Evolutionary conservation across 2,797 vertebrate genomes (phyloP).

Genomic region (Oryzias dopingdopingensis): DNA sequence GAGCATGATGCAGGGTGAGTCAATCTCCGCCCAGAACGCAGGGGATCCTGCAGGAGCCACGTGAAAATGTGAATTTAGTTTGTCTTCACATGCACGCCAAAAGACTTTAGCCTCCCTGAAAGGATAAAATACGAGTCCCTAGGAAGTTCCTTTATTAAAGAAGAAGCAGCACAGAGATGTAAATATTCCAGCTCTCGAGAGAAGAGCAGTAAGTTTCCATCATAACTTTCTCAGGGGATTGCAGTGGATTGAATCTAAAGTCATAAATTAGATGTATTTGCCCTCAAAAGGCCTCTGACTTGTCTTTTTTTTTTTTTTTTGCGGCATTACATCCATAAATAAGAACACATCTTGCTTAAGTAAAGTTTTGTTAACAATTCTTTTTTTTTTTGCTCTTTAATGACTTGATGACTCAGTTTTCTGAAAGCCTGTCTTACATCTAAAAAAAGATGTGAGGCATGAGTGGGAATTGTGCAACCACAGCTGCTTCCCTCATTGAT

Average conservation of each 20-base stretch:
- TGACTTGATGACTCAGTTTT: too few species aligned
- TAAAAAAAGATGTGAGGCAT: too few species aligned
- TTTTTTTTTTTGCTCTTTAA: too few species aligned
- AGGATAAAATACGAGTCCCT: conserved; percentile 4
- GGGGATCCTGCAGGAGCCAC: background rate
- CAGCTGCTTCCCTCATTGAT: too few species aligned
- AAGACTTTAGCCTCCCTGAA: background rate
- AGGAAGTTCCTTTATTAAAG: conserved; percentile 3
- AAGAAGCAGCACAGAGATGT: background rate
- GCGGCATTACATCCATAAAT: too few species aligned
- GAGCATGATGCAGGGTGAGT: conserved; percentile 99
- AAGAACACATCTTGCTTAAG: too few species aligned
- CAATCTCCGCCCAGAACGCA: background rate
- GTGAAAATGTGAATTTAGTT: background rate
- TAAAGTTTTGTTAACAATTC: too few species aligned
- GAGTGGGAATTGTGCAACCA: too few species aligned
- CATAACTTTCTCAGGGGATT: conserved; percentile 1
- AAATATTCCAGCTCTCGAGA: background rate
- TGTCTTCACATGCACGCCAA: background rate
- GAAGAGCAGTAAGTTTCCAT: conserved; percentile 3
- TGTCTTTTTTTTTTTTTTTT: too few species aligned
- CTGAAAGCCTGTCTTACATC: too few species aligned
- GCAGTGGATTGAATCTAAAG: background rate
- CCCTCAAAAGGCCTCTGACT: too few species aligned
- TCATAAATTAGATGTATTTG: too few species aligned